Percentiles rank a stretch among this genome's conserved stretches.
These are phyloP conservation scores for Coenonympha glycerion DNA, from an alignment of 2,888 invertebrate genomes.

Conservation along the genomic window DNA sequence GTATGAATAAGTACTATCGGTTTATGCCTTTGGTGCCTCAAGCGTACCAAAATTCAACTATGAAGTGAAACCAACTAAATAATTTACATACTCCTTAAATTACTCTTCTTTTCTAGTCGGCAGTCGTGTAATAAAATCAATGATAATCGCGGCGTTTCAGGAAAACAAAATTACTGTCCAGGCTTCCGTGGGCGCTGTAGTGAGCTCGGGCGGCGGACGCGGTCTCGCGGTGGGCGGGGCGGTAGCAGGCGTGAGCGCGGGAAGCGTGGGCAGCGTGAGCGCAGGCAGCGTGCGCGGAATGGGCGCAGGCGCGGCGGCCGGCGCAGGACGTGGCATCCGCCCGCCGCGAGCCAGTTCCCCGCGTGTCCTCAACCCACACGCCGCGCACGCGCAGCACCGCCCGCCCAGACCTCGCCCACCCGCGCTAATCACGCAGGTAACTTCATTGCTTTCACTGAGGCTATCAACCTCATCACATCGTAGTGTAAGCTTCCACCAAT, in stretches of 20 bases:
- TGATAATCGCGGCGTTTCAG: too few species aligned
- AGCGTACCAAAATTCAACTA: too few species aligned
- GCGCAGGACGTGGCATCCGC: constrained; percentile 27
- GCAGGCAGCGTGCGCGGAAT: constrained; percentile 17
- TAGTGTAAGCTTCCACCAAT: too few species aligned
- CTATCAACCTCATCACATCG: too few species aligned
- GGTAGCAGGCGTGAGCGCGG: constrained; percentile 2
- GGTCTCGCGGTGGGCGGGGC: neutral
- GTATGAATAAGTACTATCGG: too few species aligned
- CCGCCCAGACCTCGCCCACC: constrained; percentile 51
- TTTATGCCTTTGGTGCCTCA: too few species aligned
- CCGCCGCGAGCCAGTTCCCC: constrained; percentile 38
- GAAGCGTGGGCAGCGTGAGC: neutral
- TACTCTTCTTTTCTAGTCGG: too few species aligned
- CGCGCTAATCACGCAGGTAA: constrained; percentile 24
- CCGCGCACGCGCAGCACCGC: constrained; percentile 47
- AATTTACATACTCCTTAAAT: too few species aligned
- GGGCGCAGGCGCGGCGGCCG: constrained; percentile 17
- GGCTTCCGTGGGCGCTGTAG: neutral
- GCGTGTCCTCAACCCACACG: constrained; percentile 56
- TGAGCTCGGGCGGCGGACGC: too few species aligned
- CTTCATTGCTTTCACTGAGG: too few species aligned
- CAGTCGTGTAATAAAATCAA: too few species aligned
- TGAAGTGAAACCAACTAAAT: too few species aligned
- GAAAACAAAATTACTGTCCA: neutral